Percentiles rank a stretch among this genome's conserved stretches.
phyloP scores from a whole-genome alignment of 2,888 invertebrate genomes.

The Myopa tessellatipennis region DNA sequence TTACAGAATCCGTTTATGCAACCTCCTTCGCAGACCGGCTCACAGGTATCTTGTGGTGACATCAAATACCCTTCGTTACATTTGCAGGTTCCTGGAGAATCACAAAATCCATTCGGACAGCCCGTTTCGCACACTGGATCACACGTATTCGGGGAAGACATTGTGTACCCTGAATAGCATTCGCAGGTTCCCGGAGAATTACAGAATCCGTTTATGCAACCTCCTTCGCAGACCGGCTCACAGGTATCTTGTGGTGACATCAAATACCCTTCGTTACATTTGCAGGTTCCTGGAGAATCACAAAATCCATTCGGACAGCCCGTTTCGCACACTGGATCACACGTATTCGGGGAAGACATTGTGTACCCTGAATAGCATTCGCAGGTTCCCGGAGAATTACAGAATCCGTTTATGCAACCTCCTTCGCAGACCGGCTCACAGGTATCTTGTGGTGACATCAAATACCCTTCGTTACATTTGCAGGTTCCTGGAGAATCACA shows the following conservation, averaged over 20 bases:
- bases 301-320: constrained; percentile 78
- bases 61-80: constrained; percentile 51
- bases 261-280: constrained; percentile 74
- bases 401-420: constrained; percentile 56
- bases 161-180: constrained; percentile 39
- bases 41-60: constrained; percentile 40
- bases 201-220: constrained; percentile 57
- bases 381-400: constrained; percentile 58
- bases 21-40: constrained; percentile 44
- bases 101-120: constrained; percentile 63
- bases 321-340: constrained; percentile 54
- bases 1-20: constrained; percentile 60
- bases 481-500: constrained; percentile 78
- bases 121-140: constrained; percentile 49
- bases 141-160: constrained; percentile 23
- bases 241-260: constrained; percentile 39
- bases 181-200: constrained; percentile 54
- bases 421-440: constrained; percentile 48
- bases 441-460: constrained; percentile 24
- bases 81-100: constrained; percentile 51
- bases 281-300: constrained; percentile 76
- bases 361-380: constrained; percentile 42
- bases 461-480: constrained; percentile 75
- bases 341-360: not conserved
- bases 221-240: constrained; percentile 48